These are phyloP conservation scores for Poicephalus meyeri DNA, from an alignment of 2,113 vertebrate genomes.

Conservation along the genomic window DNA sequence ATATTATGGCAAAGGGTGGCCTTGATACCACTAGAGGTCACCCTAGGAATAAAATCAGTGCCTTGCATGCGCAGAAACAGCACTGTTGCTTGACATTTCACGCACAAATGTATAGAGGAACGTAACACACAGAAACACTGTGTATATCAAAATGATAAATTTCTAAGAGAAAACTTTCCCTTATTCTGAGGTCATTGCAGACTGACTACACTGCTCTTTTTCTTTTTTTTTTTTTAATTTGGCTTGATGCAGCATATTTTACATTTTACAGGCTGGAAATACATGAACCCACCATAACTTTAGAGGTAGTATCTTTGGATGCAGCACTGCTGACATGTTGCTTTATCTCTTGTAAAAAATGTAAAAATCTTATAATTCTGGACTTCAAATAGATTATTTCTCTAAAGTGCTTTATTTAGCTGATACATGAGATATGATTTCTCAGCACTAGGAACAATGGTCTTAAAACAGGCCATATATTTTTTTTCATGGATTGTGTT, in stretches of 20 bases:
- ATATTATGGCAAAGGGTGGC: background rate
- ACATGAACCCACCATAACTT: background rate
- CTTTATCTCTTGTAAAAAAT: background rate
- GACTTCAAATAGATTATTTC: background rate
- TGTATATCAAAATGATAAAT: background rate
- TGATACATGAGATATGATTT: background rate
- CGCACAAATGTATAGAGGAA: background rate
- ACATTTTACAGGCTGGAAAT: background rate
- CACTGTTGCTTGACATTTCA: background rate
- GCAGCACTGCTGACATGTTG: background rate
- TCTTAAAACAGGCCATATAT: background rate
- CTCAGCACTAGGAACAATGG: background rate
- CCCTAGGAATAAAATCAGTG: background rate
- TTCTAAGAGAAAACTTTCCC: background rate
- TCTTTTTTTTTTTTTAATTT: background rate
- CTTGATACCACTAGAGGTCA: conserved; percentile 64
- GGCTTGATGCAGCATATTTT: background rate
- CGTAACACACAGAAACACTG: background rate
- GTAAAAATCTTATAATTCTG: background rate
- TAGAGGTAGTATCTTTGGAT: background rate
- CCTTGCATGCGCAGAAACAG: background rate
- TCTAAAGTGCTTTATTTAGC: background rate
- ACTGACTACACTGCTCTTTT: background rate
- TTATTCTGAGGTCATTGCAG: background rate
- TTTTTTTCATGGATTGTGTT: background rate